Evolutionary conservation across 2,113 vertebrate species (phyloP).

Genomic region (Brachyhypopomus occidentalis): DNA sequence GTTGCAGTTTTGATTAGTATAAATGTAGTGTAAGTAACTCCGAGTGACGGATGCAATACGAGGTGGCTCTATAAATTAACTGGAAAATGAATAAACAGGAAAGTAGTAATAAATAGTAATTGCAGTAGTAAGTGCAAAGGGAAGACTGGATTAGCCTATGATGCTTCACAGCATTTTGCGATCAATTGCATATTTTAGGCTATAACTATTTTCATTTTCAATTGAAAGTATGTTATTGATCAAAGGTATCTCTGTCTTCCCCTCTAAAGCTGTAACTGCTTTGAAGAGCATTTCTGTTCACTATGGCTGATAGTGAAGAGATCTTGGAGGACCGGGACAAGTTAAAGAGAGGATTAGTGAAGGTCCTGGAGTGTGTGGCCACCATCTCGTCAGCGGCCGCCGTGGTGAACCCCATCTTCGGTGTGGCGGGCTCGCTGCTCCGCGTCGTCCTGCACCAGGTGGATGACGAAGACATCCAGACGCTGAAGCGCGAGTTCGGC

Average conservation of each 20-base stretch:
- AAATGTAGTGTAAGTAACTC: neutral
- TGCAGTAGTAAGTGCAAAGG: too few relatives aligned
- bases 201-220: too few relatives aligned
- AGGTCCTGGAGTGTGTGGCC: constrained; percentile 73
- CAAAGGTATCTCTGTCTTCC: neutral
- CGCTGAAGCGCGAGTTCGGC: constrained; percentile 71
- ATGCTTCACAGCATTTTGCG: too few relatives aligned
- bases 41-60: neutral
- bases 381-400: constrained; percentile 76
- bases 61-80: neutral
- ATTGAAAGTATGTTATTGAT: neutral
- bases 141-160: too few relatives aligned
- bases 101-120: too few relatives aligned
- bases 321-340: constrained; percentile 71
- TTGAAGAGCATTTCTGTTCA: neutral
- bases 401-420: constrained; percentile 77
- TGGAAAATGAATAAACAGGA: too few relatives aligned
- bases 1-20: neutral
- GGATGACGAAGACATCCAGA: constrained; percentile 72
- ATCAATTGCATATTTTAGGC: too few relatives aligned
- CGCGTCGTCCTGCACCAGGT: constrained; percentile 76
- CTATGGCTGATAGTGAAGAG: constrained; percentile 67
- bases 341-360: constrained; percentile 74
- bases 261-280: constrained; percentile 5
- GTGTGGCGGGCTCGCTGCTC: constrained; percentile 76